Percentiles rank a stretch among this genome's conserved stretches.
These are phyloP conservation scores for Akabosia matsudoensis DNA, from an alignment of 1,140 invertebrate genomes.

Conservation along the genomic window DNA sequence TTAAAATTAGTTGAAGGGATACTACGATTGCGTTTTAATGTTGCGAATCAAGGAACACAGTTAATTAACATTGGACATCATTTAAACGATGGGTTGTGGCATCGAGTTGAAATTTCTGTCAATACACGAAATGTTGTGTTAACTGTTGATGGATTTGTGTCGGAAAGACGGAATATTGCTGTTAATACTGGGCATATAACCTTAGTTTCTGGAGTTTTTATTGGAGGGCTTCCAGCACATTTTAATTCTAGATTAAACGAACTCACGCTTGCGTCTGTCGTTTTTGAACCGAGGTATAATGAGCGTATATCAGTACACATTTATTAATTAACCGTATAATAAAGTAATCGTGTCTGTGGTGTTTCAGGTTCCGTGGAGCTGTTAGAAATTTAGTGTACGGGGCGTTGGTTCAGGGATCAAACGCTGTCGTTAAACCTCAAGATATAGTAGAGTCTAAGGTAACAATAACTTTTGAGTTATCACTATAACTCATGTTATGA, in stretches of 20 bases:
- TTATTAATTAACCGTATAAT: background rate
- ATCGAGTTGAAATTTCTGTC: conserved; percentile 74
- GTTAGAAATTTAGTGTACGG: conserved; percentile 72
- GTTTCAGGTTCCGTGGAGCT: conserved; percentile 59
- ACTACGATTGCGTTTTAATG: conserved; percentile 79
- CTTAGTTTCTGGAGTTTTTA: conserved; percentile 61
- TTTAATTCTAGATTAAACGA: conserved; percentile 74
- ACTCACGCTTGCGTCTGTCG: conserved; percentile 79
- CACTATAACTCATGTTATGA: no score
- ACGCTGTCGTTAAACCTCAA: conserved; percentile 37
- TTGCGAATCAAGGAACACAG: conserved; percentile 74
- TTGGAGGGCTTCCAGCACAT: conserved; percentile 85
- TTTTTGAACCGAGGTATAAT: conserved; percentile 76
- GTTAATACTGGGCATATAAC: conserved; percentile 47
- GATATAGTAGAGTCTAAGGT: conserved; percentile 71
- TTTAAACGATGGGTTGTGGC: conserved; percentile 81
- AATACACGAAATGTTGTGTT: conserved; percentile 66
- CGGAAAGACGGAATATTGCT: conserved; percentile 53
- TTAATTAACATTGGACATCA: conserved; percentile 61
- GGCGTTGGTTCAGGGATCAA: background rate
- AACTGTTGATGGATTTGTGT: conserved; percentile 69
- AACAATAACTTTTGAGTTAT: conserved; percentile 44
- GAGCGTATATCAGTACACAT: background rate
- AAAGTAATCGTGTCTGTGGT: background rate
- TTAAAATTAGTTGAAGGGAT: conserved; percentile 87